These are phyloP conservation scores for Lepidothrix coronata DNA, from an alignment of 2,113 vertebrate species.

Conservation along the genomic window DNA sequence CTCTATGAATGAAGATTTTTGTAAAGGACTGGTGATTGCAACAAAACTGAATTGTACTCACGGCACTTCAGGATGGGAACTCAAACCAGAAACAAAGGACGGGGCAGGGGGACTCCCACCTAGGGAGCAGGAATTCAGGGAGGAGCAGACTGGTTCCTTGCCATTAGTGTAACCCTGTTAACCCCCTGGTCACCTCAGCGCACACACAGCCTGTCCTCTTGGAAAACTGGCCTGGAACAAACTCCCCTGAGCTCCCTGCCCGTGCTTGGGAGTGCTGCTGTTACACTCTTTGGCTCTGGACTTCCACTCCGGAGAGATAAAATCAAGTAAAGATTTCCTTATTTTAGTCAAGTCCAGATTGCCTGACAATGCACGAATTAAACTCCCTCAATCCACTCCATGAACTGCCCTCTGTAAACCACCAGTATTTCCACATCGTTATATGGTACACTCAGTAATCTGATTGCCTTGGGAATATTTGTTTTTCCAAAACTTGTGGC, in stretches of 20 bases:
- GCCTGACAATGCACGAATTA: constrained; percentile 27
- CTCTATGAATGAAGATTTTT: constrained; percentile 51
- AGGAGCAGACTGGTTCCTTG: constrained; percentile 23
- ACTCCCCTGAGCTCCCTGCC: background rate
- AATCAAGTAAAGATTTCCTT: constrained; percentile 5
- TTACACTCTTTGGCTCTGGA: background rate
- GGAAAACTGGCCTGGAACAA: background rate
- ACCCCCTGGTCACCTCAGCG: background rate
- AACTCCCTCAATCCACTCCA: background rate
- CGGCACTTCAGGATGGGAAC: constrained; percentile 51
- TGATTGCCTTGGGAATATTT: constrained; percentile 68
- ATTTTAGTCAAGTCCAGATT: background rate
- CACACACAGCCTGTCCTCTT: background rate
- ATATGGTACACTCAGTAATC: constrained; percentile 26
- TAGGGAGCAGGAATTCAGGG: constrained; percentile 46
- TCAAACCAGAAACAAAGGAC: constrained; percentile 38
- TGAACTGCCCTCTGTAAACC: constrained; percentile 43
- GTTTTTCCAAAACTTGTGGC: constrained; percentile 66
- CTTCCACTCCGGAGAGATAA: background rate
- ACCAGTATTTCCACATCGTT: constrained; percentile 32
- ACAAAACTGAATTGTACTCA: constrained; percentile 35
- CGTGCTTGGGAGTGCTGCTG: background rate
- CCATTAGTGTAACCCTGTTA: constrained; percentile 8
- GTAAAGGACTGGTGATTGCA: background rate
- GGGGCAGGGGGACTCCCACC: constrained; percentile 33